Evolutionary conservation across 2,797 vertebrate species (phyloP), one percentile per base, ranked within the genome.

Genomic region (Oreochromis mossambicus): DNA sequence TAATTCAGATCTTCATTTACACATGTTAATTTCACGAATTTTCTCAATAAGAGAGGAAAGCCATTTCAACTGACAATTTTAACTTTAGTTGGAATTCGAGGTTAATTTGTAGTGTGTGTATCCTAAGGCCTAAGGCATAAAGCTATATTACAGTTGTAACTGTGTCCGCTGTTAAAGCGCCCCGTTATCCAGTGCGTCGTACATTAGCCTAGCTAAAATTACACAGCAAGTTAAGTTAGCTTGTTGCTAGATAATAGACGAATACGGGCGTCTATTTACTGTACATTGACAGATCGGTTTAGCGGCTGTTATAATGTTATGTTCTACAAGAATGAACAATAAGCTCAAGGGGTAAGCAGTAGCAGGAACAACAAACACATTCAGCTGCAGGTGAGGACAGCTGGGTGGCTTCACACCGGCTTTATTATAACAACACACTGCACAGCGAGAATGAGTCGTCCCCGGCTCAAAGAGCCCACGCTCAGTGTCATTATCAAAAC

Each of bases 311-410:
- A 29, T 1, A 55, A 68, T n/a, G 58, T 13, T 11, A 36, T 63
- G 3, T 52, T 58, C 24, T 46, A 43, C 10, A 51, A 75, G 21
- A 63, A 56, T 12, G 32, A 3, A 51, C 73, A 77, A 0, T 43
- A n/a, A 70, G 81, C 81, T 54, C 43, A 21, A 12, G 38, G 32
- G 1, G 88, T 80, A 78, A 85, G 66, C 61, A 17, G 87, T 52
- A 15, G 5, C 7, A 87, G 83, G 88, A 88, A 91, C 85, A 88
- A 88, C 90, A 88, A 88, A 87, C 66, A n/a, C 13, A 26, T 7
- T 13, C 26, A 61, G 55, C 79, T 11, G 80, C 78, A 85, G 81
- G 77, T 81, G 84, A 80, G 63, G 77, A 17, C 83, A 10, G 75
- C 70, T 13, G 75, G 32, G 7, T 63, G 78, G 83, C 29, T 58